Percentiles rank a stretch among this genome's conserved stretches.
phyloP scores from a whole-genome alignment of 2,888 invertebrate genomes.

The Orthosia incerta region DNA sequence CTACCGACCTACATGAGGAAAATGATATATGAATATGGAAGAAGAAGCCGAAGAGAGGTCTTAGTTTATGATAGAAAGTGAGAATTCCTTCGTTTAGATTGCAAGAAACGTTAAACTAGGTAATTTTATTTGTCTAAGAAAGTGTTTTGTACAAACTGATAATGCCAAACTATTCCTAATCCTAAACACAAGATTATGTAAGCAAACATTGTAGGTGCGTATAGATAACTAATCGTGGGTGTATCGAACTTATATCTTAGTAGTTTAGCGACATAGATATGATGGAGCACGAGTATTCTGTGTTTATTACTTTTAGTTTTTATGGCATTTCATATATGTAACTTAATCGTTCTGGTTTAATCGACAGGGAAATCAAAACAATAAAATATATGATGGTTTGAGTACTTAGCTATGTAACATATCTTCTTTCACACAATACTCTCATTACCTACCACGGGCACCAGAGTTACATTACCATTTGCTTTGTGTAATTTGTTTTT shows the following conservation, averaged over 20 bases:
- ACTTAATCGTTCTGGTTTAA: not conserved
- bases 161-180: not conserved
- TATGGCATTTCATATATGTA: slow-evolving; percentile 15
- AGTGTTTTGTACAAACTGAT: not conserved
- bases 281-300: slow-evolving; percentile 6
- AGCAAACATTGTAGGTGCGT: slow-evolving; percentile 19
- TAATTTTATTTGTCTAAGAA: not conserved
- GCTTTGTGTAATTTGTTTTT: no score
- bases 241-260: slow-evolving; percentile 53
- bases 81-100: not conserved
- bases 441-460: no score
- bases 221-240: slow-evolving; percentile 46
- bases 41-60: no score
- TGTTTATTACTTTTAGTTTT: slow-evolving; percentile 7
- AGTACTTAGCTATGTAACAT: not conserved
- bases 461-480: no score
- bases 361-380: not conserved
- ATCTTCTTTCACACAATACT: no score
- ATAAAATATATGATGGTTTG: not conserved
- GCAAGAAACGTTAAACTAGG: not conserved
- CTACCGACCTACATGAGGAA: no score
- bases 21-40: no score
- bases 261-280: slow-evolving; percentile 12
- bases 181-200: slow-evolving; percentile 32
- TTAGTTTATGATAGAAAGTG: not conserved